Evolutionary conservation across 1,140 invertebrate species (phyloP).

Genomic region (Leptopilina boulardi): DNA sequence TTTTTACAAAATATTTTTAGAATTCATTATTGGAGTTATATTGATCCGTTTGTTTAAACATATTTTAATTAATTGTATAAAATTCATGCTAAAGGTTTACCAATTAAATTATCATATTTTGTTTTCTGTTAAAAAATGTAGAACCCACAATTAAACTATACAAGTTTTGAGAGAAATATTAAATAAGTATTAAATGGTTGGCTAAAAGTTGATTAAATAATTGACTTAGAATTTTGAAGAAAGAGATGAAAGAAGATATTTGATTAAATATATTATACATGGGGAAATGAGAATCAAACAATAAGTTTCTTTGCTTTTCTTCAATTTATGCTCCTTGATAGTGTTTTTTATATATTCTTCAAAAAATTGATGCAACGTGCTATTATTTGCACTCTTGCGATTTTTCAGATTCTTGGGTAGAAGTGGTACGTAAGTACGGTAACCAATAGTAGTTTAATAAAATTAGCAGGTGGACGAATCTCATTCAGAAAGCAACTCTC

Average conservation of each 20-base stretch:
- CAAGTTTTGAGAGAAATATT: not conserved
- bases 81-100: too few relatives aligned
- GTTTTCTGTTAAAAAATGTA: not conserved
- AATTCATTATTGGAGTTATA: too few relatives aligned
- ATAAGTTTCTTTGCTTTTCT: not conserved
- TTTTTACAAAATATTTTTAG: not conserved
- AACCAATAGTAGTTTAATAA: slow-evolving; percentile 1
- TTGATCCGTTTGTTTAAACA: too few relatives aligned
- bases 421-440: slow-evolving; percentile 53
- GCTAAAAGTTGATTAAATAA: too few relatives aligned
- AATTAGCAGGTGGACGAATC: slow-evolving; percentile 9
- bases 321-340: slow-evolving; percentile 3
- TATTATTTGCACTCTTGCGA: slow-evolving; percentile 56
- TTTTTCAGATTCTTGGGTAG: slow-evolving; percentile 55
- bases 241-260: slow-evolving; percentile 7
- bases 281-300: not conserved
- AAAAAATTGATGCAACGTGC: slow-evolving; percentile 57
- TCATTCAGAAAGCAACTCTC: not conserved
- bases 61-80: not conserved
- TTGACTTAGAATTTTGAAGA: not conserved
- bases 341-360: not conserved
- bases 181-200: too few relatives aligned
- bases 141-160: not conserved
- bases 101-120: not conserved
- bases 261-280: not conserved